Base-by-base conservation (phyloP, 2,797 vertebrate genomes). In the Micromesistius poutassou region DNA sequence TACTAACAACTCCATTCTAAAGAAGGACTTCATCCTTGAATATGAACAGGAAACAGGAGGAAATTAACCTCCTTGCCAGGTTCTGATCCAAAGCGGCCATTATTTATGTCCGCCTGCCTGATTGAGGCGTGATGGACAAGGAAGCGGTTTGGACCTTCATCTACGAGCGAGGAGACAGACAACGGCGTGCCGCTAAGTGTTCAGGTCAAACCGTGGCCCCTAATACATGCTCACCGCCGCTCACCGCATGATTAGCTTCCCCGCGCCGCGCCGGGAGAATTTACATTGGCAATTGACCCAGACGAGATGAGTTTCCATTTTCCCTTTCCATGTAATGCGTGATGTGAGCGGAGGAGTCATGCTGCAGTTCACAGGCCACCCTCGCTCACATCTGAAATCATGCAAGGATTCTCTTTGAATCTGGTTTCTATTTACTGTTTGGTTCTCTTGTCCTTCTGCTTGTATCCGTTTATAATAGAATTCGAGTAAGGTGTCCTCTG, bases 21-120 rank as follows among this genome's bases (percentile, higher is more conserved):
- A 77, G 80, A 71, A 74, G 79, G 73, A 35, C 77, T 78, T 78
- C 50, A 71, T 79, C 72, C 77, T 82, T 77, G 74, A 77, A 71
- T 72, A 76, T 86, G 80, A 87, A 87, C 78, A 81, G 81, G 72
- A 76, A 71, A 71, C 81, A 82, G 55, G 73, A 76, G 74, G 74
- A 68, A 77, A 76, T 81, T 87, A 88, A 87, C 87, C 83, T 22
- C 68, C 68, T 6, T 71, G 28, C 55, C 76, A 4, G 82, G 74
- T 77, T 74, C 73, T 77, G 82, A 78, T 75, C 77, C 77, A 75
- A 78, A 87, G 81, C 73, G 85, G 82, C 83, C 80, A 62, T 73
- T 73, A 78, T 85, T 80, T 71, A 30, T 0, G 30, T 30, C 68
- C 12, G 22, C n/a, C n/a, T 78, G 38, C 81, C 66, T 79, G 82